Conservation (phyloP, 2,888 invertebrate genomes). For the Lasioglossum marginatum region DNA sequence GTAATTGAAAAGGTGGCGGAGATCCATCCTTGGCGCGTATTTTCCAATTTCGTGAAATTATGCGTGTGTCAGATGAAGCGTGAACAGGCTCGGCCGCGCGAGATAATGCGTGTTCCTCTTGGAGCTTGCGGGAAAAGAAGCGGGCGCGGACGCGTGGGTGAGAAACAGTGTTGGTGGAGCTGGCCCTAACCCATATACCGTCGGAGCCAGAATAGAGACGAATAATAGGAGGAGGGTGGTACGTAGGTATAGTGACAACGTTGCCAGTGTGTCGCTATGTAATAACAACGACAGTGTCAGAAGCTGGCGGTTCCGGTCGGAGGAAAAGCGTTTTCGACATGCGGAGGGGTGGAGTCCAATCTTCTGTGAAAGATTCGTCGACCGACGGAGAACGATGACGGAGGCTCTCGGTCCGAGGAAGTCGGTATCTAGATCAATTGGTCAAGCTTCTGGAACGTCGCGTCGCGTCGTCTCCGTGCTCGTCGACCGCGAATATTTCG, state of each 20-base stretch:
- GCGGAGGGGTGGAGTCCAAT: not conserved
- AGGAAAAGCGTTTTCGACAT: slow-evolving; percentile 9
- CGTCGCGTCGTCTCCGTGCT: not conserved
- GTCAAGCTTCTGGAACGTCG: not conserved
- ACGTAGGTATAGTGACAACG: slow-evolving; percentile 47
- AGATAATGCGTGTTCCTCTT: slow-evolving; percentile 52
- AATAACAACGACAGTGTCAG: slow-evolving; percentile 36
- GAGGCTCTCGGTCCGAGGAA: not conserved
- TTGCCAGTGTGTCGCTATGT: slow-evolving; percentile 30
- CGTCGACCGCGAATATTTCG: slow-evolving; percentile 4
- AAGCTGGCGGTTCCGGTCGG: not conserved
- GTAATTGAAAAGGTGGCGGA: not conserved
- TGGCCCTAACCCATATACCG: slow-evolving; percentile 83
- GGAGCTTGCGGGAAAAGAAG: slow-evolving; percentile 52
- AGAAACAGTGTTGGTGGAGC: slow-evolving; percentile 76
- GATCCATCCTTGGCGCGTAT: not conserved
- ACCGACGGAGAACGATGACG: not conserved
- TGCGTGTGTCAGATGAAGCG: not conserved
- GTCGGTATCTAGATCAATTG: not conserved
- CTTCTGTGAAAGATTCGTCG: not conserved
- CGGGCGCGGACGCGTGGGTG: slow-evolving; percentile 71
- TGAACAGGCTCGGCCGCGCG: slow-evolving; percentile 22
- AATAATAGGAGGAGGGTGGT: slow-evolving; percentile 58
- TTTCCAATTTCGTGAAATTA: not conserved
- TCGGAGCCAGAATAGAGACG: slow-evolving; percentile 78